These are phyloP conservation scores for Pholis gunnellus DNA, from an alignment of 2,113 vertebrate genomes.

Conservation along the genomic window DNA sequence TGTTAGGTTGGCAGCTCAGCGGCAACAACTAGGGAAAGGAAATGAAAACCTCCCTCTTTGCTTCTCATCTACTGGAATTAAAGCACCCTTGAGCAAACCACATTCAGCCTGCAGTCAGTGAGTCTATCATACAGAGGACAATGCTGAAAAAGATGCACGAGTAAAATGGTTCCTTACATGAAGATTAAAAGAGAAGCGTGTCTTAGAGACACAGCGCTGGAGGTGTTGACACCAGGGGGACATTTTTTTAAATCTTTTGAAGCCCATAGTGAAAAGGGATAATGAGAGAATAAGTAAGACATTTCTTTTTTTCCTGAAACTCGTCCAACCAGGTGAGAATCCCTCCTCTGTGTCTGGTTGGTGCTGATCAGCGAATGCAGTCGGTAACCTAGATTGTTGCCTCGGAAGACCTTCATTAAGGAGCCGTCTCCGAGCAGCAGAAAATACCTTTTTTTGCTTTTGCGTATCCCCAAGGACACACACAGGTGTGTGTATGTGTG, in stretches of 20 bases:
- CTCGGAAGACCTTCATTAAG: constrained; percentile 73
- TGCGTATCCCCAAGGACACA: constrained; percentile 63
- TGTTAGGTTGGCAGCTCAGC: constrained; percentile 35
- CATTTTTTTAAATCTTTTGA: background rate
- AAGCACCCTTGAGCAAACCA: constrained; percentile 29
- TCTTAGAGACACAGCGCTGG: background rate
- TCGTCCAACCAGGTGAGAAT: constrained; percentile 33
- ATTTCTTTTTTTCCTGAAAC: constrained; percentile 39
- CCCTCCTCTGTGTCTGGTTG: background rate
- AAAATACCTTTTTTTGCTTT: constrained; percentile 50
- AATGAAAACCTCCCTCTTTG: constrained; percentile 30
- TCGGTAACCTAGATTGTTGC: constrained; percentile 66
- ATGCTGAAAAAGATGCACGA: background rate
- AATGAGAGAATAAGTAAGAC: background rate
- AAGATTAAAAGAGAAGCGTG: background rate
- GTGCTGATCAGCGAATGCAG: constrained; percentile 53
- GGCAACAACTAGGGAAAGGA: constrained; percentile 12
- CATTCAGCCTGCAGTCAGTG: background rate
- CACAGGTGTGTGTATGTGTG: constrained; percentile 71
- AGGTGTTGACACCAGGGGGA: background rate
- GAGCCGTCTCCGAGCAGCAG: constrained; percentile 26
- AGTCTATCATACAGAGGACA: background rate
- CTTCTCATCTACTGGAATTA: constrained; percentile 26
- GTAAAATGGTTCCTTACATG: background rate
- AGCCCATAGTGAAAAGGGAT: background rate